Conservation (phyloP, 2,113 vertebrate genomes). For the Hippocampus comes region DNA sequence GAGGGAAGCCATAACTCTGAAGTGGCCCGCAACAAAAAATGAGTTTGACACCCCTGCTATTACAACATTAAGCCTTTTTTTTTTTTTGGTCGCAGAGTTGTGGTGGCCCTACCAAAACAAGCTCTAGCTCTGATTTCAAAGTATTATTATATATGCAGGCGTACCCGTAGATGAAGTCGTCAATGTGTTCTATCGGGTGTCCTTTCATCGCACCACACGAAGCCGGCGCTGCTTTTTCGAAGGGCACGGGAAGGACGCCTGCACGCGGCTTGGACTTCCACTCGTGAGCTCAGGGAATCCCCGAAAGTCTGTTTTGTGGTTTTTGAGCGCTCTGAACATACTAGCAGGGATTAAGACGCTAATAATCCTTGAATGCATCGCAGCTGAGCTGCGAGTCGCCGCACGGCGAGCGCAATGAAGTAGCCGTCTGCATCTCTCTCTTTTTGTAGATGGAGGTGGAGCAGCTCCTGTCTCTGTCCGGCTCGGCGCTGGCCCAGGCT, state of each 20-base stretch:
- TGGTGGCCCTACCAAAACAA: no score
- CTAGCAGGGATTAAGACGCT: neutral
- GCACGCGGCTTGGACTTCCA: neutral
- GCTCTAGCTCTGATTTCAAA: no score
- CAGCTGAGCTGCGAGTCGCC: neutral
- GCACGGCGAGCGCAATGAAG: constrained; percentile 1
- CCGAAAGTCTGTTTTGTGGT: neutral
- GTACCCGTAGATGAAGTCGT: no score
- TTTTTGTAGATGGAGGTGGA: constrained; percentile 76
- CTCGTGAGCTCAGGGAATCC: neutral
- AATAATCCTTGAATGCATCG: neutral
- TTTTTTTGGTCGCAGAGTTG: no score
- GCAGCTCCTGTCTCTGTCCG: constrained; percentile 77
- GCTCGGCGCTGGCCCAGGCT: constrained; percentile 73
- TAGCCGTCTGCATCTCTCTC: constrained; percentile 32
- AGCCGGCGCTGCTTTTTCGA: constrained; percentile 9
- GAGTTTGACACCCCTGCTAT: no score
- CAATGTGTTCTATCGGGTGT: constrained; percentile 21
- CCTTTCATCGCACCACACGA: constrained; percentile 8
- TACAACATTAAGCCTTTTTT: no score
- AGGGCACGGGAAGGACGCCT: constrained; percentile 5
- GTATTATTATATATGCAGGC: no score
- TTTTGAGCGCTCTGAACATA: constrained; percentile 1
- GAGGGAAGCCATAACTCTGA: no score
- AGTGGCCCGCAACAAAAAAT: no score